phyloP scores from a whole-genome alignment of 1,140 invertebrate species.

The Drosophila ficusphila region DNA sequence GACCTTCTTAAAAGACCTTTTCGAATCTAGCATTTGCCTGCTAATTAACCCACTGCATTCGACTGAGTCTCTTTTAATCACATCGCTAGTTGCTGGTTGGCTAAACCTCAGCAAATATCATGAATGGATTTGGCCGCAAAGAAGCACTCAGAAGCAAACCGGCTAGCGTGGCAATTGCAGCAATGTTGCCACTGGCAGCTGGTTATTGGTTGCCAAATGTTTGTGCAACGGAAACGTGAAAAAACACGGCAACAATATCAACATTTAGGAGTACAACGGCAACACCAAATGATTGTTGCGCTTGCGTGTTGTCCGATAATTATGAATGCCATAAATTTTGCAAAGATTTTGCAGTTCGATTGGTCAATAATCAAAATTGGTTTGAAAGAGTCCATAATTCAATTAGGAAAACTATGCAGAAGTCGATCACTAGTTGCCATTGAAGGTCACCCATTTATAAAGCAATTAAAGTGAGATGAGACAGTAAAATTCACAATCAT shows the following conservation, averaged over 20 bases:
- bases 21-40: slow-evolving; percentile 48
- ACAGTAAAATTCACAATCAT: slow-evolving; percentile 15
- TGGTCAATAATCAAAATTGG: neutral
- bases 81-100: slow-evolving; percentile 16
- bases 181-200: slow-evolving; percentile 37
- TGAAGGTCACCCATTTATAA: slow-evolving; percentile 25
- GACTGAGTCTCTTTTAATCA: slow-evolving; percentile 36
- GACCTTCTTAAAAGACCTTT: slow-evolving; percentile 9
- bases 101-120: slow-evolving; percentile 50
- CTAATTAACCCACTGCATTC: slow-evolving; percentile 49
- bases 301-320: slow-evolving; percentile 36
- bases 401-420: slow-evolving; percentile 26
- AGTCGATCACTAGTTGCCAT: slow-evolving; percentile 4
- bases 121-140: slow-evolving; percentile 26
- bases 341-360: slow-evolving; percentile 12
- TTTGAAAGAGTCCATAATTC: slow-evolving; percentile 8
- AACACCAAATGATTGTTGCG: slow-evolving; percentile 22
- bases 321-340: slow-evolving; percentile 12
- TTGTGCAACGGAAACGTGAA: slow-evolving; percentile 47
- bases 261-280: slow-evolving; percentile 2
- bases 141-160: slow-evolving; percentile 42
- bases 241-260: slow-evolving; percentile 26
- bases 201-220: slow-evolving; percentile 48
- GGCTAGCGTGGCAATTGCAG: slow-evolving; percentile 39
- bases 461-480: slow-evolving; percentile 15